Base-by-base conservation (phyloP, 2,888 invertebrate genomes). In the Schrankia costaestrigalis region DNA sequence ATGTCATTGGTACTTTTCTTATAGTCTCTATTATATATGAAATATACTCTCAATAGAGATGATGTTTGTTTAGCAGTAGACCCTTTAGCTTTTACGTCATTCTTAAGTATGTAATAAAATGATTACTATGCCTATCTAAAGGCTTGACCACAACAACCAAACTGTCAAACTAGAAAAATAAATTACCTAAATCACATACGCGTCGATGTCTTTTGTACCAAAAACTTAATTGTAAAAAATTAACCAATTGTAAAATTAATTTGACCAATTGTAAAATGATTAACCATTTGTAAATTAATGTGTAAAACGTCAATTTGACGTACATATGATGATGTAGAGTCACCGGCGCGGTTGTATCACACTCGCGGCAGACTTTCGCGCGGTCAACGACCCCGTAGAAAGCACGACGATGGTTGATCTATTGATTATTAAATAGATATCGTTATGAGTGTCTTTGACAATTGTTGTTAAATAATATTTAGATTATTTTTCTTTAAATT, bases 311-410 rank as follows among this genome's bases (percentile, higher is more conserved):
- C 27, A 38, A 43, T 43, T 32, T 25, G 27, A 14, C 11, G 26
- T 27, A n/a, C n/a, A 33, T 18, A 24, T 46, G 35, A 37, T 47
- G 42, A 46, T 40, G 42, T 41, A 39, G 27, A 44, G 37, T 43
- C 29, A 43, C 30, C 1, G 39, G 28, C n/a, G 9, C 15, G 11
- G 49, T 54, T 62, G 63, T 50, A 58, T 55, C 49, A 58, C 46
- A 48, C 55, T 41, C 25, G 55, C 21, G 35, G 41, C 28, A 26
- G 41, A 55, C 69, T 70, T 69, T 69, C 68, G 60, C 63, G 65
- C 63, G 73, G 75, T 60, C 75, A 35, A 40, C 47, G 63, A 73
- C 69, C 70, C 46, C 44, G 46, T 66, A 63, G 75, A 75, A 75
- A 75, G 74, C 73, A 56, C 43, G 6, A 21, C 30, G 36, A 31